A percentile compares a stretch with the other conserved stretches of the same genome.
Conservation (phyloP, 2,113 vertebrate species). For the Orthochromis malagaraziensis region DNA sequence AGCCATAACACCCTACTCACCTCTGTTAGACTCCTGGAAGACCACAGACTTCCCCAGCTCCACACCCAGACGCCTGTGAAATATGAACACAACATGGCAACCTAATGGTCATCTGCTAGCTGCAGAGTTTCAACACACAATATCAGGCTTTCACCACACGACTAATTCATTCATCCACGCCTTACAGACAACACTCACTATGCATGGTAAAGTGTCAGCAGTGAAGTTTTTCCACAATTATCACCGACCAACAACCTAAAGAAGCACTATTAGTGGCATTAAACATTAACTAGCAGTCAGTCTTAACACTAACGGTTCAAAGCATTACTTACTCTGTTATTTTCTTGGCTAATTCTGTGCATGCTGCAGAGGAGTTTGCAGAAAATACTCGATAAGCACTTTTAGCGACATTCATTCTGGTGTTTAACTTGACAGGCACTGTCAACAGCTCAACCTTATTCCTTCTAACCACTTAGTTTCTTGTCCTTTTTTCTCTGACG, state of each 20-base stretch:
- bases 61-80: constrained; percentile 84
- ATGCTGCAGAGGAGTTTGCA: constrained; percentile 91
- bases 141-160: neutral
- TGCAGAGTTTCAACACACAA: neutral
- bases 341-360: constrained; percentile 89
- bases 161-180: neutral
- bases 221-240: neutral
- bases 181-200: neutral
- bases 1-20: constrained; percentile 55
- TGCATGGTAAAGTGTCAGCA: neutral
- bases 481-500: neutral
- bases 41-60: constrained; percentile 95
- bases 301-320: neutral
- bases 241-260: neutral
- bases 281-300: neutral
- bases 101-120: neutral
- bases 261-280: neutral
- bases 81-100: neutral
- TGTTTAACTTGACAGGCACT: neutral
- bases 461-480: neutral
- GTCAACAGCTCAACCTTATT: neutral
- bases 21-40: constrained; percentile 95
- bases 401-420: constrained; percentile 88
- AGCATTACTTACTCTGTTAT: constrained; percentile 85
- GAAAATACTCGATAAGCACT: constrained; percentile 92